Percentiles rank a stretch among this genome's conserved stretches.
Conservation (phyloP, 2,888 invertebrate species). For the Protonemura montana region DNA sequence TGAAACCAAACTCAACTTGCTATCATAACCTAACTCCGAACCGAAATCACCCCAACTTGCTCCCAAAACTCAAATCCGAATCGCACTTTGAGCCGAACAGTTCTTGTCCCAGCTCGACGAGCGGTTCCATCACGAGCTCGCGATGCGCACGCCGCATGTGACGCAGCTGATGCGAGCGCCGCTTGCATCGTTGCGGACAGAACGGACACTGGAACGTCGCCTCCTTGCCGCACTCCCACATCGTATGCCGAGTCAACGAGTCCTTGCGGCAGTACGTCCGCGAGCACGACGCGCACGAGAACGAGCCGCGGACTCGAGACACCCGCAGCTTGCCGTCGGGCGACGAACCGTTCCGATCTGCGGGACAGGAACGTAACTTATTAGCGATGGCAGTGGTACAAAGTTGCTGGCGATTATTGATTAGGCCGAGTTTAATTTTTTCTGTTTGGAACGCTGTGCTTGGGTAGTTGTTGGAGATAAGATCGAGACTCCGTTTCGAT, state of each 20-base stretch:
- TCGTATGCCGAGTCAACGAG: conserved; percentile 54
- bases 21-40: too few relatives aligned
- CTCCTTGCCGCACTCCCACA: conserved; percentile 63
- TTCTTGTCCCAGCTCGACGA: not conserved
- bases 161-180: conserved; percentile 61
- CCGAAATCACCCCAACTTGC: not conserved
- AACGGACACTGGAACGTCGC: conserved; percentile 62
- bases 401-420: too few relatives aligned
- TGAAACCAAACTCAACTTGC: too few relatives aligned
- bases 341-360: not conserved
- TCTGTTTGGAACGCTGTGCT: too few relatives aligned
- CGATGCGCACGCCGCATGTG: conserved; percentile 65
- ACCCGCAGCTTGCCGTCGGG: conserved; percentile 8
- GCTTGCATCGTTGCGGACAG: conserved; percentile 59
- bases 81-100: not conserved
- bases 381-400: not conserved
- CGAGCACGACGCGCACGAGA: conserved; percentile 53
- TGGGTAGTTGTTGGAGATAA: too few relatives aligned
- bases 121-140: conserved; percentile 57
- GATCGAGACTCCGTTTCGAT: too few relatives aligned
- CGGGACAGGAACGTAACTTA: not conserved
- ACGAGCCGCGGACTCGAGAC: conserved; percentile 46
- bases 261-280: conserved; percentile 54
- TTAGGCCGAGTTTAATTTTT: too few relatives aligned
- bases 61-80: not conserved